Evolutionary conservation across 2,797 vertebrate species (phyloP), one percentile per base, ranked within the genome.

Genomic region (Coregonus sp.): DNA sequence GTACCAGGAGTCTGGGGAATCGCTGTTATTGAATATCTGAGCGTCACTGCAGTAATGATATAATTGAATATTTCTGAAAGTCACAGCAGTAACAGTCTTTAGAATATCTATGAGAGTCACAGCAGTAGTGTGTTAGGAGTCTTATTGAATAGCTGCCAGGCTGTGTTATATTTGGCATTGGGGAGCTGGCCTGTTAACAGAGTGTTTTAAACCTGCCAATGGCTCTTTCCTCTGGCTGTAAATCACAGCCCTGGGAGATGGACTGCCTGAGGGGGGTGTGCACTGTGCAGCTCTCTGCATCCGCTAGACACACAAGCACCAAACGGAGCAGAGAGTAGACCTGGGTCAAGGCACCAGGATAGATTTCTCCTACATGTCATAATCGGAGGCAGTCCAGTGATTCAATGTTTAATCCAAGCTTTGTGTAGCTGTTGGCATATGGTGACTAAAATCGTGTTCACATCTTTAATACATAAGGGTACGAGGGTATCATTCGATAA

Each of bases 191-290:
- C 59, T 76, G 51, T 70, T 80, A 71, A 79, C 50, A 78, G 71
- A 72, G 66, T 54, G 33, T 66, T 56, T 85, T 79, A 69, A 76
- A 79, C 25, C 20, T 72, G 66, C 65, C 63, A 37, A 63, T 71
- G 67, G 79, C 70, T 72, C 40, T 79, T 75, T 56, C 18, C 70
- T 47, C 61, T 63, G 68, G 12, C 80, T 75, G 25, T 75, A 70
- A 79, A 81, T 85, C 75, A 68, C 35, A 68, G 40, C 51, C 70
- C 78, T 63, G 29, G 51, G 65, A 75, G 75, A 80, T 35, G 4
- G 74, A 59, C 50, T 56, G 67, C 51, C 63, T 73, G 52, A 33
- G 69, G 61, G 33, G 3, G 1, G 47, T 52, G 33, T 61, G n/a
- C n/a, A 61, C 59, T 50, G 66, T n/a, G 72, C 66, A 35, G 73